Evolutionary conservation across 2,797 vertebrate species (phyloP).

Genomic region (Peromyscus aztecus): DNA sequence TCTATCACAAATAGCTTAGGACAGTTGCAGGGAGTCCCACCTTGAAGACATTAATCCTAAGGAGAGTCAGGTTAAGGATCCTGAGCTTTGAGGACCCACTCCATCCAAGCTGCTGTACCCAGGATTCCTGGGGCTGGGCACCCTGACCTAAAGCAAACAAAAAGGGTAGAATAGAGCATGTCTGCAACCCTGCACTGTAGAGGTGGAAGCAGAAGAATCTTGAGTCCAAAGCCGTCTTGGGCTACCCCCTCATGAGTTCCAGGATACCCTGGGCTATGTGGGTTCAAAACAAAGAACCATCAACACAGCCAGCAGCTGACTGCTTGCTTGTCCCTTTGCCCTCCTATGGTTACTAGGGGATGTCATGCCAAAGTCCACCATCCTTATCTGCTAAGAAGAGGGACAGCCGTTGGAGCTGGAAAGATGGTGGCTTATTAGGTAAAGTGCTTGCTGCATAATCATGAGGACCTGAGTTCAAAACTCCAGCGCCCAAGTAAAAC

Average conservation of each 20-base stretch:
- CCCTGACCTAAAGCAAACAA: background rate
- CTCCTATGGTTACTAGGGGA: background rate
- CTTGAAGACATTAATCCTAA: rapidly evolving
- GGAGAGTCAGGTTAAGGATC: background rate
- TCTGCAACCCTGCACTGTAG: background rate
- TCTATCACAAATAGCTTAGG: background rate
- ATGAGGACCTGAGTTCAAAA: background rate
- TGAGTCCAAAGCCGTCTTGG: background rate
- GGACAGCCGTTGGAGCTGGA: background rate
- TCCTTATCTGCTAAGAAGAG: background rate
- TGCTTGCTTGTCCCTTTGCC: too few species aligned
- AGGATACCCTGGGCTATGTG: background rate
- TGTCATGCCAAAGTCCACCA: background rate
- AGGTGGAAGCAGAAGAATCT: background rate
- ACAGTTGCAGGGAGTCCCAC: background rate
- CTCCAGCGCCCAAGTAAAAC: background rate
- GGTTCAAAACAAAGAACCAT: background rate
- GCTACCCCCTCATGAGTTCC: too few species aligned
- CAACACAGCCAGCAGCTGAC: background rate
- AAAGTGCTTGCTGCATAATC: background rate
- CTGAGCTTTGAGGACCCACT: rapidly evolving
- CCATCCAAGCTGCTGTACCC: background rate
- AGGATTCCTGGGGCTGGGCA: background rate
- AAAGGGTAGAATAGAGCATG: background rate
- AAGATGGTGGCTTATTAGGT: background rate